Evolutionary conservation across 2,113 vertebrate species (phyloP).

Genomic region (Lonchura striata): DNA sequence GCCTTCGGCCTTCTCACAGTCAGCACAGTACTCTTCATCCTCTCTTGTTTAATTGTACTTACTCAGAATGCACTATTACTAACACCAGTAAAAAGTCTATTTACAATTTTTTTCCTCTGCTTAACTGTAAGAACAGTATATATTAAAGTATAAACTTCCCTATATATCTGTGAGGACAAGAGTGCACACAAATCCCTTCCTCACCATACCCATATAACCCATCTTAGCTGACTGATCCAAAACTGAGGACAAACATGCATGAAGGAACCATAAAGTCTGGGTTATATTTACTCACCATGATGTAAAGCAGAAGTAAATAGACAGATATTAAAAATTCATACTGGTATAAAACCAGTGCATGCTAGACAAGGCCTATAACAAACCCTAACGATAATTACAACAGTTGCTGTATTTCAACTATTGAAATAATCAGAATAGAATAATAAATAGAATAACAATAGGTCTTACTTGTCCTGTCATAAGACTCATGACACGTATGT

Average conservation of each 20-base stretch:
- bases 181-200: neutral
- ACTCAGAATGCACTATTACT: neutral
- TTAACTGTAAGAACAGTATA: neutral
- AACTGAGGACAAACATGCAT: neutral
- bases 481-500: constrained; percentile 96
- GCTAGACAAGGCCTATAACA: neutral
- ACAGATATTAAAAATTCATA: neutral
- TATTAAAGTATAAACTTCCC: neutral
- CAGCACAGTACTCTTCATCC: neutral
- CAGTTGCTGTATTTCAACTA: neutral
- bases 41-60: neutral
- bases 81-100: neutral
- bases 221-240: neutral
- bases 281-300: neutral
- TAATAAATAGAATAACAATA: neutral
- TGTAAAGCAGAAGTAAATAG: neutral
- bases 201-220: neutral
- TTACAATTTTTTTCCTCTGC: neutral
- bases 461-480: constrained; percentile 91
- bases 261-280: neutral
- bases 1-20: neutral
- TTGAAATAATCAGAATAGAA: neutral
- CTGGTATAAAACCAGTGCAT: neutral
- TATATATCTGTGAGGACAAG: neutral
- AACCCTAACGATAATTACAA: neutral